phyloP scores from a whole-genome alignment of 2,797 vertebrate species.

The Brachyrhaphis roseni region DNA sequence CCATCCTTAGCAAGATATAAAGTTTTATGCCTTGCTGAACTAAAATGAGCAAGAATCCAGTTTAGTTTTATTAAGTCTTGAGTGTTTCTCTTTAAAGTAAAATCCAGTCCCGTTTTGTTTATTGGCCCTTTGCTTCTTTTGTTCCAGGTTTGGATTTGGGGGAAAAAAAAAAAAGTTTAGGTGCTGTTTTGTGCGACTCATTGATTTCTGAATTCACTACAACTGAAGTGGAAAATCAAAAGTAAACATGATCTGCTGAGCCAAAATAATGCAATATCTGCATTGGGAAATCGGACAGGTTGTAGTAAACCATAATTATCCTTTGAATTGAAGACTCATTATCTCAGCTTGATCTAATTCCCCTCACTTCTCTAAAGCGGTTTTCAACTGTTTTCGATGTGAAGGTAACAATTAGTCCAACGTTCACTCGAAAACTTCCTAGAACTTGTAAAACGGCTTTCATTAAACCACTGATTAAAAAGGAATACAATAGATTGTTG shows the following conservation, averaged over 20 bases:
- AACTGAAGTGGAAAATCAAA: neutral
- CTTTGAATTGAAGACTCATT: constrained; percentile 5
- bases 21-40: neutral
- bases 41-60: neutral
- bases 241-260: neutral
- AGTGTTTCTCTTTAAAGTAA: neutral
- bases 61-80: neutral
- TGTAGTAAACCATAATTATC: neutral
- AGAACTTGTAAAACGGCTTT: constrained; percentile 4
- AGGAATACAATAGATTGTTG: constrained; percentile 5
- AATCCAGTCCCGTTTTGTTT: neutral
- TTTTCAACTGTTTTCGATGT: neutral
- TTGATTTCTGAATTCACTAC: neutral
- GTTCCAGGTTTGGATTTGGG: neutral
- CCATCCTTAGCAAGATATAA: neutral
- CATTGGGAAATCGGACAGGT: neutral
- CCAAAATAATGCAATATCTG: neutral
- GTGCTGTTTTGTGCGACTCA: neutral
- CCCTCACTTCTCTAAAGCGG: neutral
- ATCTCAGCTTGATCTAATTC: constrained; percentile 3
- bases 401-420: constrained; percentile 3
- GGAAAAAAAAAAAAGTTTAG: neutral
- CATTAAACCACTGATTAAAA: constrained; percentile 8
- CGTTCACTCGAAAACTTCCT: neutral
- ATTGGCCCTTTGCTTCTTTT: neutral